Base-by-base conservation (phyloP, 2,888 invertebrate genomes). In the Ochropacha duplaris region DNA sequence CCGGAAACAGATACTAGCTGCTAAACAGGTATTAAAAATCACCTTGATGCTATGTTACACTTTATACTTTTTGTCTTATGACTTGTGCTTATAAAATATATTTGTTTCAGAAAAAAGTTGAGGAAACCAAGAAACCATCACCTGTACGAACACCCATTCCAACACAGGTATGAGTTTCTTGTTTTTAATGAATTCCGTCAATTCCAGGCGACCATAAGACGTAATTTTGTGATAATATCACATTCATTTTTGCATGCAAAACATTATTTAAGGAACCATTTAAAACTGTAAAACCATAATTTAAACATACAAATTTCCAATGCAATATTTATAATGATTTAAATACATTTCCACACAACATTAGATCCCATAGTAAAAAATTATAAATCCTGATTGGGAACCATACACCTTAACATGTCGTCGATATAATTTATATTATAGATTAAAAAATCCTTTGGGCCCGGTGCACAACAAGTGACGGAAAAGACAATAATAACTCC, bases 401-500 rank as follows among this genome's bases (percentile, higher is more conserved):
- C n/a, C n/a, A n/a, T n/a, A n/a, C n/a, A n/a, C n/a, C n/a, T n/a
- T n/a, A n/a, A n/a, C n/a, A n/a, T n/a, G n/a, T n/a, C n/a, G n/a
- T n/a, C n/a, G n/a, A n/a, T n/a, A n/a, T n/a, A n/a, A n/a, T n/a
- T 57, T 22, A 52, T 9, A 55, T 39, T 58, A 16, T 60, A 90
- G 88, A 69, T 85, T 54, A 90, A 83, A 76, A 90, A 87, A 68
- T 79, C 86, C 1, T 83, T 81, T 49, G 78, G 81, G 1, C 71
- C 87, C 0, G 77, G 81, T 2, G 87, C 88, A 2, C 91, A 90
- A 59, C 90, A 91, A 59, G 90, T 93, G 39, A 92, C 92, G 1
- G 93, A 93, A 71, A 93, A 93, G 73, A 93, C 93, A 0, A 93
- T 93, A 57, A 92, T 93, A 44, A 93, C 93, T 16, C 93, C 93